phyloP scores from a whole-genome alignment of 1,140 invertebrate genomes.

The Drosophila ercepeae region DNA sequence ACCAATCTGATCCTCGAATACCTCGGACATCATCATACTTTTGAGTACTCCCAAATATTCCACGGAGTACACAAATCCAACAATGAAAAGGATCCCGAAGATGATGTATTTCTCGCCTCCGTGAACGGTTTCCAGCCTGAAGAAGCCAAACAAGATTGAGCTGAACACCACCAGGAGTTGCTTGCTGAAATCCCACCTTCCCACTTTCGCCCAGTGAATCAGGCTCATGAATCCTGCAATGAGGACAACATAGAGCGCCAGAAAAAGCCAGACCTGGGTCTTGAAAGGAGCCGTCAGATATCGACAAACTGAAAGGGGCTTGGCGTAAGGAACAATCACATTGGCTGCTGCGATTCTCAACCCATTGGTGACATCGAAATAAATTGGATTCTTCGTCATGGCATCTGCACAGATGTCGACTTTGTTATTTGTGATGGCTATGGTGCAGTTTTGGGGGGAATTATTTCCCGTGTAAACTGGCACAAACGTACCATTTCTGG shows the following conservation, averaged over 20 bases:
- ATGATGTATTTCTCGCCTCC: slow-evolving; percentile 47
- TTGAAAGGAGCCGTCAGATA: slow-evolving; percentile 52
- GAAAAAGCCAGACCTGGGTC: slow-evolving; percentile 37
- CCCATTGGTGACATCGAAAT: slow-evolving; percentile 19
- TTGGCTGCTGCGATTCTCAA: slow-evolving; percentile 48
- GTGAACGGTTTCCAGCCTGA: slow-evolving; percentile 17
- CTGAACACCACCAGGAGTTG: slow-evolving; percentile 52
- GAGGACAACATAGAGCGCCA: slow-evolving; percentile 29
- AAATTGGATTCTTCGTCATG: slow-evolving; percentile 13
- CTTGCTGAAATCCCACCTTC: slow-evolving; percentile 50
- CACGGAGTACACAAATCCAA: slow-evolving; percentile 41
- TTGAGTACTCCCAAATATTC: slow-evolving; percentile 49
- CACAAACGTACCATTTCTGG: slow-evolving; percentile 40
- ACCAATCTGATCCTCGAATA: slow-evolving; percentile 44
- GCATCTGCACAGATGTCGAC: slow-evolving; percentile 62
- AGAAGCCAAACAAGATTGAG: slow-evolving; percentile 35
- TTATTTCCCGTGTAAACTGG: slow-evolving; percentile 15
- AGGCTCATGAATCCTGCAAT: slow-evolving; percentile 35
- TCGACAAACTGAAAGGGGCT: slow-evolving; percentile 29
- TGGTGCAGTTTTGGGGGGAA: slow-evolving; percentile 38
- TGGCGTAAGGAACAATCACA: slow-evolving; percentile 45
- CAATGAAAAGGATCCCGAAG: slow-evolving; percentile 34
- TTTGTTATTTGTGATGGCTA: slow-evolving; percentile 1
- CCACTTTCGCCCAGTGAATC: slow-evolving; percentile 43
- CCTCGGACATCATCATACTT: slow-evolving; percentile 45